These are phyloP conservation scores for Caenorhabditis tropicalis DNA, from an alignment of 1,140 invertebrate genomes.

Conservation along the genomic window DNA sequence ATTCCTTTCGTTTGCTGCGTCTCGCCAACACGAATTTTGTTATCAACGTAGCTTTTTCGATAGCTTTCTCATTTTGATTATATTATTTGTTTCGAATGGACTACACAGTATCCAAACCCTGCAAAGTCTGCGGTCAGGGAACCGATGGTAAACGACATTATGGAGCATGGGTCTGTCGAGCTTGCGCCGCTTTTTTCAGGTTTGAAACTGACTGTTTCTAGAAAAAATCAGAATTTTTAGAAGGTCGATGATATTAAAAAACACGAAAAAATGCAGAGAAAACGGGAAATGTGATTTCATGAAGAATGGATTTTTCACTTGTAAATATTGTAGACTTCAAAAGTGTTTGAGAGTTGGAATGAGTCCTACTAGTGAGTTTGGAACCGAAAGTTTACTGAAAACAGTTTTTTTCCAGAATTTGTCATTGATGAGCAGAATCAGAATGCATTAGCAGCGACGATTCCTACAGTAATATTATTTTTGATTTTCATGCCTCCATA, in stretches of 20 bases:
- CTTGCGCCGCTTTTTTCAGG: neutral
- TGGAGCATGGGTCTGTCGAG: neutral
- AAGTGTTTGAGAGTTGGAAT: neutral
- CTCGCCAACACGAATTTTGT: too few relatives aligned
- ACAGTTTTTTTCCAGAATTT: too few relatives aligned
- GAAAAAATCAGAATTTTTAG: too few relatives aligned
- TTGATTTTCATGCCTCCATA: too few relatives aligned
- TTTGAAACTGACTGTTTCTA: neutral
- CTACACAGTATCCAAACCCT: neutral
- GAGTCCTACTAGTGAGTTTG: neutral
- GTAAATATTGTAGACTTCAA: neutral
- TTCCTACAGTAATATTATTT: too few relatives aligned
- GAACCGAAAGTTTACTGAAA: too few relatives aligned
- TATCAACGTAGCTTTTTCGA: too few relatives aligned
- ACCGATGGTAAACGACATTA: neutral
- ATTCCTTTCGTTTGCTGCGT: too few relatives aligned
- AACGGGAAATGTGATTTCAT: neutral
- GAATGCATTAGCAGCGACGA: too few relatives aligned
- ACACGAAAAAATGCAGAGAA: neutral
- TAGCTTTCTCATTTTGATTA: too few relatives aligned
- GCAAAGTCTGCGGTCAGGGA: neutral
- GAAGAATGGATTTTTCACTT: neutral
- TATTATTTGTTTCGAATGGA: too few relatives aligned
- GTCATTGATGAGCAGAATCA: too few relatives aligned
- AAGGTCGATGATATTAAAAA: neutral